Conservation (phyloP, 1,140 invertebrate genomes). For the Aphaenogaster floridana region DNA sequence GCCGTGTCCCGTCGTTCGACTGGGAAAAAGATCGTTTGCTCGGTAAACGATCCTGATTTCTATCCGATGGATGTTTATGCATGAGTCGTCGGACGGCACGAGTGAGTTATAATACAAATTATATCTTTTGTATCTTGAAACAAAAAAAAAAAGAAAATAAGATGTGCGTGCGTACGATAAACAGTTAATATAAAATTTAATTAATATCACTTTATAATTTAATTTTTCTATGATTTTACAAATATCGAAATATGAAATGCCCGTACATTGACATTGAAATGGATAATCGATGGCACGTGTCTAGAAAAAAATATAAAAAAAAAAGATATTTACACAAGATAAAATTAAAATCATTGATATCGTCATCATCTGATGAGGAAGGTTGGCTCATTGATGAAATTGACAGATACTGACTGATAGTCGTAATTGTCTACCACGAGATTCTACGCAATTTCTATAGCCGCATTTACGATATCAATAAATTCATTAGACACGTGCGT, state of each 20-base stretch:
- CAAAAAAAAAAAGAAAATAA: neutral
- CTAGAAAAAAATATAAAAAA: conserved; percentile 22
- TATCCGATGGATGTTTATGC: conserved; percentile 8
- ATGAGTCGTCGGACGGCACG: neutral
- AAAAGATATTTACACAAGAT: conserved; percentile 1
- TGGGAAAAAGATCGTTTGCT: conserved; percentile 27
- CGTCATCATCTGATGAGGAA: neutral
- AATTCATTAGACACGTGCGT: conserved; percentile 43
- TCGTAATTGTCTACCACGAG: conserved; percentile 22
- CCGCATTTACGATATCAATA: conserved; percentile 20
- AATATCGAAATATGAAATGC: neutral
- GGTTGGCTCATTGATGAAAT: neutral
- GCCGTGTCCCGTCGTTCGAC: conserved; percentile 1
- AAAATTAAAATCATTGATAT: conserved; percentile 10
- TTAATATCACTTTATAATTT: neutral
- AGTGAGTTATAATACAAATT: neutral
- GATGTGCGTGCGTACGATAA: neutral
- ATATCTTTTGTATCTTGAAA: neutral
- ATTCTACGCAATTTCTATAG: conserved; percentile 20
- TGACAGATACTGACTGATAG: conserved; percentile 24
- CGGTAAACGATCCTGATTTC: conserved; percentile 38
- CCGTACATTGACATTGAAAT: neutral
- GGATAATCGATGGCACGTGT: neutral
- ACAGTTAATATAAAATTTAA: neutral
- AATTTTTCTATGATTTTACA: neutral